Percentiles rank a stretch among this genome's conserved stretches.
Evolutionary conservation across 2,888 invertebrate species (phyloP).

Genomic region (Zaprionus bogoriensis): DNA sequence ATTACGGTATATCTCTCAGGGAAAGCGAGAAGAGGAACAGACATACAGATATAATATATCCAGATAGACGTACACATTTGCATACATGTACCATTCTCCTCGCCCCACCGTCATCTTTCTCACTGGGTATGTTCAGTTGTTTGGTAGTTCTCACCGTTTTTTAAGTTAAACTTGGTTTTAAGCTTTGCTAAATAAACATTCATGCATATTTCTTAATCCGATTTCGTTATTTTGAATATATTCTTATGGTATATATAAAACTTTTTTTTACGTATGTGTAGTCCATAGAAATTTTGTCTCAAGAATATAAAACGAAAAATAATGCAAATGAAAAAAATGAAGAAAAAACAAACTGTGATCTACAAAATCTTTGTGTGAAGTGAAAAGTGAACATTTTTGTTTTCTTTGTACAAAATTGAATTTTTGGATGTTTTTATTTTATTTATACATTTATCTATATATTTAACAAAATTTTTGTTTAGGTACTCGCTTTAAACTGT

Average conservation of each 20-base stretch:
- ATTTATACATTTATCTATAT: constrained; percentile 36
- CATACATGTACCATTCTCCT: not conserved
- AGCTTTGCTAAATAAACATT: constrained; percentile 8
- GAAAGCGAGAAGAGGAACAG: not conserved
- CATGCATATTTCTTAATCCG: constrained; percentile 8
- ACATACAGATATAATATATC: not conserved
- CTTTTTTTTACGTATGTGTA: constrained; percentile 12
- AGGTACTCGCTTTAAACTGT: constrained; percentile 56
- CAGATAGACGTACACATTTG: not conserved
- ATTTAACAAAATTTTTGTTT: constrained; percentile 75
- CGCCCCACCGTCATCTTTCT: not conserved
- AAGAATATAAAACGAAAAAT: constrained; percentile 60
- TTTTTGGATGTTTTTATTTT: constrained; percentile 62
- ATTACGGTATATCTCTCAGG: constrained; percentile 31
- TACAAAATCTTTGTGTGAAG: constrained; percentile 58
- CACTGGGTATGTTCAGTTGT: constrained; percentile 13
- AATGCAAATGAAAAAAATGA: constrained; percentile 66
- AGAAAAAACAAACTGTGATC: constrained; percentile 81
- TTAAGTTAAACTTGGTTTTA: constrained; percentile 17
- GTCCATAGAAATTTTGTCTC: constrained; percentile 11
- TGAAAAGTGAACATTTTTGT: constrained; percentile 58
- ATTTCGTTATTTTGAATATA: constrained; percentile 8
- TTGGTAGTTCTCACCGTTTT: constrained; percentile 4
- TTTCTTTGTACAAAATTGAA: constrained; percentile 71
- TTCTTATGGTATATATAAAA: not conserved